phyloP scores from a whole-genome alignment of 2,888 invertebrate species.

The Orthosia gracilis region DNA sequence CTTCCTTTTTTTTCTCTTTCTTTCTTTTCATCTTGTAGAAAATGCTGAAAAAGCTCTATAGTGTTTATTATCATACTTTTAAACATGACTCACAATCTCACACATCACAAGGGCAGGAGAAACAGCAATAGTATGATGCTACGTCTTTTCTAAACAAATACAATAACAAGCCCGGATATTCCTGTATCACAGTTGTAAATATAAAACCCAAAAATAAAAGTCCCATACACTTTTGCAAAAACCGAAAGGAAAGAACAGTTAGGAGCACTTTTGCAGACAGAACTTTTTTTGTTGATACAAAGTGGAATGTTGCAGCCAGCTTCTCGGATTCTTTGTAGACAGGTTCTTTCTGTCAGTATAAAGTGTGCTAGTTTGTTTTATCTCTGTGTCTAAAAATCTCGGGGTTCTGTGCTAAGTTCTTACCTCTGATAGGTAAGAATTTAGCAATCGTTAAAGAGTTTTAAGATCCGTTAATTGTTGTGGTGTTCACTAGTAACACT shows the following conservation, averaged over 20 bases:
- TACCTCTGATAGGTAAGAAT: too few relatives aligned
- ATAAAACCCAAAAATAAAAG: conserved; percentile 6
- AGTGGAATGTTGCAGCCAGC: conserved; percentile 46
- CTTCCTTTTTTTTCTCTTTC: too few relatives aligned
- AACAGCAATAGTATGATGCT: too few relatives aligned
- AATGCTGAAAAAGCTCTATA: not conserved
- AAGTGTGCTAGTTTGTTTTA: conserved; percentile 30
- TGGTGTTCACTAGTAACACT: too few relatives aligned
- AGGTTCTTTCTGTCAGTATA: conserved; percentile 19
- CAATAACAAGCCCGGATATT: not conserved
- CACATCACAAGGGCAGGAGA: too few relatives aligned
- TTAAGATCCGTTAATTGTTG: not conserved
- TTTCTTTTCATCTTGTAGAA: too few relatives aligned
- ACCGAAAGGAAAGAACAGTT: conserved; percentile 23
- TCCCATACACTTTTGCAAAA: conserved; percentile 3
- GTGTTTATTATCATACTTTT: not conserved
- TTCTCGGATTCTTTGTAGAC: conserved; percentile 37
- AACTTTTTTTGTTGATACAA: conserved; percentile 51
- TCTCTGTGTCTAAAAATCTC: conserved; percentile 1
- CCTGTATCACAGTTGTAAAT: not conserved
- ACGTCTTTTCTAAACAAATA: too few relatives aligned
- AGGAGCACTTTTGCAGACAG: conserved; percentile 32
- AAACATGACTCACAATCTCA: not conserved
- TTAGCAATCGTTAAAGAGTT: too few relatives aligned
- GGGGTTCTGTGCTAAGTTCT: not conserved